These are phyloP conservation scores for Corythaixoides concolor DNA, from an alignment of 2,113 vertebrate genomes.

Conservation along the genomic window DNA sequence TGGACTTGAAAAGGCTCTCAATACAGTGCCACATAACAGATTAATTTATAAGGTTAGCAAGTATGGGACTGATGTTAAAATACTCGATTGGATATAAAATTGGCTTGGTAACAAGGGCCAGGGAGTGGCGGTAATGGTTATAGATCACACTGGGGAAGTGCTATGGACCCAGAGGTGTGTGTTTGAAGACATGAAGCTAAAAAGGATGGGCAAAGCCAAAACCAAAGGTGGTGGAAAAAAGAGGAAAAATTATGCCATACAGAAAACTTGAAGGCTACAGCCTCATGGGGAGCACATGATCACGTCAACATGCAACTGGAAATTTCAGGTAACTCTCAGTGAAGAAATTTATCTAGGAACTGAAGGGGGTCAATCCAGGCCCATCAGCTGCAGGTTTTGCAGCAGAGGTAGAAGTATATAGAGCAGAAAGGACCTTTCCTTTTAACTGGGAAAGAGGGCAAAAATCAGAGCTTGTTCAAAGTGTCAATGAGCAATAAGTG, in stretches of 20 bases:
- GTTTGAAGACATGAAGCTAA: not conserved
- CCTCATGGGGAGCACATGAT: not conserved
- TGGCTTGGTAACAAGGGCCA: conserved; percentile 4
- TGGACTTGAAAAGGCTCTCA: conserved; percentile 61
- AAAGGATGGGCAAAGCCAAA: not conserved
- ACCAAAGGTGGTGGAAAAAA: not conserved
- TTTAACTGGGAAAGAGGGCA: not conserved
- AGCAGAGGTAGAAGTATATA: not conserved
- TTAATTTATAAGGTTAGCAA: conserved; percentile 71
- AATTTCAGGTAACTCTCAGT: not conserved
- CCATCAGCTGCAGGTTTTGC: not conserved
- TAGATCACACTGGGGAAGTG: not conserved
- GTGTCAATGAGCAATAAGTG: not conserved
- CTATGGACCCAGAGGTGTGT: not conserved
- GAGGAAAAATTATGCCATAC: not conserved
- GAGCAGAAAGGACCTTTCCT: not conserved
- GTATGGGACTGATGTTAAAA: conserved; percentile 51
- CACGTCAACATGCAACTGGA: rapidly evolving
- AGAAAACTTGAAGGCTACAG: not conserved
- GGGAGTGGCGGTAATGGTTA: not conserved
- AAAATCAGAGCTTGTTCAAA: not conserved
- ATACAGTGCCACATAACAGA: conserved; percentile 49
- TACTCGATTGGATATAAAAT: conserved; percentile 39
- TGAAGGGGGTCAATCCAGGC: not conserved
- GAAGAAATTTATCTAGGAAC: not conserved